phyloP scores from a whole-genome alignment of 2,113 vertebrate genomes.

The Megatriorchis doriae region DNA sequence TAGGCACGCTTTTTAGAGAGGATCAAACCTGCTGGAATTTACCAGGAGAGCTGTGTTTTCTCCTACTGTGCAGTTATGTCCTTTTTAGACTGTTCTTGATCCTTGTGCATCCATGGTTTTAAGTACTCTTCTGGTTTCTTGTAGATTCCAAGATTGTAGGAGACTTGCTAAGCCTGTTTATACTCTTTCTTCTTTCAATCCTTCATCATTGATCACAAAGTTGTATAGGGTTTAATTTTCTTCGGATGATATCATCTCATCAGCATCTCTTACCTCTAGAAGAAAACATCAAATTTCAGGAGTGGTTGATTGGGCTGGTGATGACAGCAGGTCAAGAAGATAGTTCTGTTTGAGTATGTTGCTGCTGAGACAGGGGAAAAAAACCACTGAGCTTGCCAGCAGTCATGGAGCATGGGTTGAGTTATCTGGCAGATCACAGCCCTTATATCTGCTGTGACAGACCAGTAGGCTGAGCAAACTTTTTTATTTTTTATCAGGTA shows the following conservation, averaged over 20 bases:
- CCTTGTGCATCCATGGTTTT: not conserved
- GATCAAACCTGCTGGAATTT: not conserved
- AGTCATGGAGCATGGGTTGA: fast-evolving
- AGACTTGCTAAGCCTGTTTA: not conserved
- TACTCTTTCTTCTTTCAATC: not conserved
- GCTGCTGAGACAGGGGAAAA: not conserved
- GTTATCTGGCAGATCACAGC: not conserved
- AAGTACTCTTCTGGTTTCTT: not conserved
- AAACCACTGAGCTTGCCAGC: not conserved
- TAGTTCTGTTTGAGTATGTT: not conserved
- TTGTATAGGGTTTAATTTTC: not conserved
- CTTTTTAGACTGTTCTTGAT: not conserved
- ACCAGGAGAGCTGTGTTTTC: not conserved
- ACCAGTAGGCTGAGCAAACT: not conserved
- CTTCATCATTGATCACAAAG: not conserved
- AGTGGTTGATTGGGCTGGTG: not conserved
- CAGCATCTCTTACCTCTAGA: not conserved
- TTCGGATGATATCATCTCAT: not conserved
- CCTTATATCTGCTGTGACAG: not conserved
- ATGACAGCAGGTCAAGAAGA: not conserved
- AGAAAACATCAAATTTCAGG: not conserved
- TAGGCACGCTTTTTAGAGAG: not conserved
- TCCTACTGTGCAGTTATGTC: not conserved
- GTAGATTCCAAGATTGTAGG: not conserved
- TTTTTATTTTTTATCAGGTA: not conserved